Percentiles rank a stretch among this genome's conserved stretches.
phyloP scores from a whole-genome alignment of 1,140 invertebrate species.

The Pogonomyrmex barbatus region DNA sequence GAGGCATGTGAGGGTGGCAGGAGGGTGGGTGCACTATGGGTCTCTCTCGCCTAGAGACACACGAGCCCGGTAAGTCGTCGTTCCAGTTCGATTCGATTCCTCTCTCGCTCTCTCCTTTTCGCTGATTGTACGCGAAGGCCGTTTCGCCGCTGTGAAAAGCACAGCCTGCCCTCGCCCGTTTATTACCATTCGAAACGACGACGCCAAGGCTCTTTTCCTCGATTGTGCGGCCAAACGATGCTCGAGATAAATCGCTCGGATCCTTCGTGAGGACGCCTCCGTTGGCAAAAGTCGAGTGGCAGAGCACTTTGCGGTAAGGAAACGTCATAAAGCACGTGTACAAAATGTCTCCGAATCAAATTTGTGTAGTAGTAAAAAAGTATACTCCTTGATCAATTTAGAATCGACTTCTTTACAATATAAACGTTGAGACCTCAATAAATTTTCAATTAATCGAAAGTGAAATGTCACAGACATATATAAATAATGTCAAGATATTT shows the following conservation, averaged over 20 bases:
- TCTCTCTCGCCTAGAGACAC: conserved; percentile 53
- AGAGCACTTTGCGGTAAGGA: conserved; percentile 51
- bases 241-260: conserved; percentile 67
- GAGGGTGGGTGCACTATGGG: background rate
- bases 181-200: conserved; percentile 69
- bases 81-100: conserved; percentile 59
- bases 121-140: conserved; percentile 65
- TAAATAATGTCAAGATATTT: background rate
- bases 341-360: conserved; percentile 14
- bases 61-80: conserved; percentile 57
- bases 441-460: background rate
- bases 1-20: background rate
- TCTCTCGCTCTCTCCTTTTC: background rate
- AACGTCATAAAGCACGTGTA: conserved; percentile 49
- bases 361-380: background rate
- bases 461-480: background rate
- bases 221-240: conserved; percentile 59
- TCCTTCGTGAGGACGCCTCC: conserved; percentile 42
- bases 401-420: background rate
- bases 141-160: conserved; percentile 61
- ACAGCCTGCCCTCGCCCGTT: conserved; percentile 56
- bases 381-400: background rate
- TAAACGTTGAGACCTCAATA: background rate
- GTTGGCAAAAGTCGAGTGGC: conserved; percentile 42
- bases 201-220: conserved; percentile 59